Evolutionary conservation across 1,140 invertebrate genomes (phyloP), one percentile per base, ranked within the genome.

Genomic region (Bombus soroeensis): DNA sequence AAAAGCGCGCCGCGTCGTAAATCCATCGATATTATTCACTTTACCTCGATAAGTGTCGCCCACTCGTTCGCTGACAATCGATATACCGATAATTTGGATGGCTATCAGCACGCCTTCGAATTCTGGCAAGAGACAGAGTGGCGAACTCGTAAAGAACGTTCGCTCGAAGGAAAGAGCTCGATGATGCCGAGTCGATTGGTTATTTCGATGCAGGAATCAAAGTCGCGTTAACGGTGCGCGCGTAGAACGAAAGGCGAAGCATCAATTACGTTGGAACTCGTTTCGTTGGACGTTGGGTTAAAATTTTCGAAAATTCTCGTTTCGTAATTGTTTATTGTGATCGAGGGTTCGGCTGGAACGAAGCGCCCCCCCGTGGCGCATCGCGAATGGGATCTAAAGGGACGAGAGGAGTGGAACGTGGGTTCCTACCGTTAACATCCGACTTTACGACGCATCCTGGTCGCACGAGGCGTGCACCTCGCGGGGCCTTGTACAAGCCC

Each of bases 351-450:
- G 82, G 62, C 62, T 90, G 73, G 76, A 85, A 87, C 83, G 86
- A 86, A 78, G 78, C 78, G 73, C 80, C 90, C 90, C 88, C 91
- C 91, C 76, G 90, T 90, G 88, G 90, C 47, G 90, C 87, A 87
- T 90, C 87, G 90, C 88, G 89, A 92, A 92, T 91, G 90, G 88
- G 84, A 87, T 91, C 70, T 90, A 81, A 86, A 92, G 88, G 82
- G 83, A 84, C 75, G 89, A 89, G 77, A 87, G 85, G 82, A 79
- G 83, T 62, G 83, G 87, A 85, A 90, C 87, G 83, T 83, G 88
- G 88, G 90, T 91, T 90, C 92, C 92, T 91, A 91, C 91, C 92
- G 92, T 92, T 92, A 92, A 92, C 78, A 91, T 91, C 39, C 88
- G 85, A 92, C 74, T 92, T 92, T 92, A 92, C 87, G 91, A 90